A percentile compares a stretch with the other conserved stretches of the same genome.
Evolutionary conservation across 2,888 invertebrate genomes (phyloP).

Genomic region (Pachymerium ferrugineum): DNA sequence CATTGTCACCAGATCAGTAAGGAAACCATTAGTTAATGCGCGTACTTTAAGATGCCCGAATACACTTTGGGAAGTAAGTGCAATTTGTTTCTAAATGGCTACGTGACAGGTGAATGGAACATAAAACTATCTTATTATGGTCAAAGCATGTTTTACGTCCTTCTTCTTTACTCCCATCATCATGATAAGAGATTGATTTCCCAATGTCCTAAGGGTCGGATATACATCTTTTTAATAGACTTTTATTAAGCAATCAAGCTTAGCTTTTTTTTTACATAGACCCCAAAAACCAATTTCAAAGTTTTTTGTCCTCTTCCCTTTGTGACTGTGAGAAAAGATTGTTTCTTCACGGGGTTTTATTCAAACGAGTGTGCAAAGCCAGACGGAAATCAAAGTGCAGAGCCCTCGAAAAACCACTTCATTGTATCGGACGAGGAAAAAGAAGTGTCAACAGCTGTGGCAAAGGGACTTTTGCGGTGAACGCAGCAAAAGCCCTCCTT

Average conservation of each 20-base stretch:
- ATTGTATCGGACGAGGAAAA: slow-evolving; percentile 18
- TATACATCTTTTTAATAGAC: slow-evolving; percentile 18
- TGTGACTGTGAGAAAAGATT: slow-evolving; percentile 7
- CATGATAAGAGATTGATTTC: background rate
- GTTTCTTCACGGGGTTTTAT: slow-evolving; percentile 21
- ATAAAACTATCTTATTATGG: slow-evolving; percentile 5
- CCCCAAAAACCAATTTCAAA: background rate
- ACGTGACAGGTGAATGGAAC: background rate
- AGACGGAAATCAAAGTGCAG: slow-evolving; percentile 21
- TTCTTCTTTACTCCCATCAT: background rate
- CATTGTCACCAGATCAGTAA: background rate
- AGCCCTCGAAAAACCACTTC: slow-evolving; percentile 21
- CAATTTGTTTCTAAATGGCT: background rate
- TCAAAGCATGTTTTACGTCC: slow-evolving; percentile 11
- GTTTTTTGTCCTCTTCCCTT: background rate
- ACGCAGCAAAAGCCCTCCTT: slow-evolving; percentile 21
- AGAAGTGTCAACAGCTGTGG: slow-evolving; percentile 21
- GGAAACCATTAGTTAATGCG: background rate
- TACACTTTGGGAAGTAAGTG: background rate
- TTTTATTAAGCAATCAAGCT: slow-evolving; percentile 21
- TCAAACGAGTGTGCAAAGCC: slow-evolving; percentile 16
- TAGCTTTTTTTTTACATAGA: background rate
- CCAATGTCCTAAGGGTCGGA: slow-evolving; percentile 6
- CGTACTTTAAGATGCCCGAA: background rate
- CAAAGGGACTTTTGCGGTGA: slow-evolving; percentile 21